A percentile compares a stretch with the other conserved stretches of the same genome.
Evolutionary conservation across 2,113 vertebrate genomes (phyloP).

Genomic region (Sinosuthora webbiana): DNA sequence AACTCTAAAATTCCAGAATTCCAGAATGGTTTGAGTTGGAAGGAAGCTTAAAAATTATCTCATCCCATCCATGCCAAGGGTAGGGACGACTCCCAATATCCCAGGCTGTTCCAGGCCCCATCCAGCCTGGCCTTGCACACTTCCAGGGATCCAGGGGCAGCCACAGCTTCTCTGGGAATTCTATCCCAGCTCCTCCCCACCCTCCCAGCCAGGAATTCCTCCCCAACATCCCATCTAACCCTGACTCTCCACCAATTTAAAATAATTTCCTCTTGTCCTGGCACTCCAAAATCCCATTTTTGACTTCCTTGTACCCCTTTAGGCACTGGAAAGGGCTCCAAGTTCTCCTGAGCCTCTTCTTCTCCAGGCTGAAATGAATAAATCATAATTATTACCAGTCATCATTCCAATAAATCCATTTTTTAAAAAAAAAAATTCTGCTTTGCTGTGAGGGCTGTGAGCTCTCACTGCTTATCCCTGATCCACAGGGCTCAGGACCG

Average conservation of each 20-base stretch:
- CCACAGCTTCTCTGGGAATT: not conserved
- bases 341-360: not conserved
- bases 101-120: not conserved
- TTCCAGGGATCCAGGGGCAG: not conserved
- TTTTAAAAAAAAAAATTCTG: not conserved
- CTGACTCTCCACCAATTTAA: not conserved
- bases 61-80: not conserved
- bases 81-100: rapidly evolving
- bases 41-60: not conserved
- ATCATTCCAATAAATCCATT: not conserved
- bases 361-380: not conserved
- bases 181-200: rapidly evolving
- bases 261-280: not conserved
- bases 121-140: rapidly evolving
- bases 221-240: not conserved
- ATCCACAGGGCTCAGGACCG: not conserved
- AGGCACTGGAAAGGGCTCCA: not conserved
- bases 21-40: not conserved
- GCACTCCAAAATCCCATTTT: not conserved
- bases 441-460: not conserved
- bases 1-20: not conserved
- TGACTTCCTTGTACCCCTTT: not conserved
- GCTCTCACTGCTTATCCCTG: not conserved
- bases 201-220: not conserved
- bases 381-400: not conserved